Conservation (phyloP, 2,888 invertebrate genomes). For the Hypolimnas misippus region DNA sequence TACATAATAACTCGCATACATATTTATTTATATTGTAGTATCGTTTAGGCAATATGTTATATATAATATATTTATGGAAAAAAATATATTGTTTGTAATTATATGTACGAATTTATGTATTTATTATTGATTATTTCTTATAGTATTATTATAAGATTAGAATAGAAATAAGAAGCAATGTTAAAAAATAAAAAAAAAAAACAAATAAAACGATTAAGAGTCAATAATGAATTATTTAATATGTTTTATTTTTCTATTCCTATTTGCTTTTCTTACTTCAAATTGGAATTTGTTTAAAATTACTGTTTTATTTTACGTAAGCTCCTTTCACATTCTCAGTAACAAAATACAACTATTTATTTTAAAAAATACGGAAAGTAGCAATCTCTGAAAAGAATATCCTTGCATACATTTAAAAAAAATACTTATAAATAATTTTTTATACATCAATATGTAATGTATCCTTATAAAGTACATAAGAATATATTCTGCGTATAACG, state of each 20-base stretch:
- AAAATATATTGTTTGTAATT: conserved; percentile 45
- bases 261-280: background rate
- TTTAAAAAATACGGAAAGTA: too few relatives aligned
- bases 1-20: conserved; percentile 24
- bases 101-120: conserved; percentile 47
- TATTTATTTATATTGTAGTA: conserved; percentile 36
- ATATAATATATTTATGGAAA: conserved; percentile 47
- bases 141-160: conserved; percentile 59
- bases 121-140: conserved; percentile 45
- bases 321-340: too few relatives aligned
- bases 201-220: conserved; percentile 32
- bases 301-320: too few relatives aligned
- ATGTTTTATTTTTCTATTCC: background rate
- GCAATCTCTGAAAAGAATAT: too few relatives aligned
- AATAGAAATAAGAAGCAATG: conserved; percentile 58
- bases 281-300: background rate
- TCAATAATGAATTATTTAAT: background rate
- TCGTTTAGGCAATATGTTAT: conserved; percentile 49
- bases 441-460: too few relatives aligned
- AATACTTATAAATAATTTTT: too few relatives aligned
- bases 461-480: too few relatives aligned
- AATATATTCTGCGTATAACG: background rate
- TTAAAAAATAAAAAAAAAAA: conserved; percentile 53
- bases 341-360: too few relatives aligned
- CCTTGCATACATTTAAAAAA: too few relatives aligned